Base-by-base conservation (phyloP, 2,888 invertebrate genomes). In the Cerastoderma edule region DNA sequence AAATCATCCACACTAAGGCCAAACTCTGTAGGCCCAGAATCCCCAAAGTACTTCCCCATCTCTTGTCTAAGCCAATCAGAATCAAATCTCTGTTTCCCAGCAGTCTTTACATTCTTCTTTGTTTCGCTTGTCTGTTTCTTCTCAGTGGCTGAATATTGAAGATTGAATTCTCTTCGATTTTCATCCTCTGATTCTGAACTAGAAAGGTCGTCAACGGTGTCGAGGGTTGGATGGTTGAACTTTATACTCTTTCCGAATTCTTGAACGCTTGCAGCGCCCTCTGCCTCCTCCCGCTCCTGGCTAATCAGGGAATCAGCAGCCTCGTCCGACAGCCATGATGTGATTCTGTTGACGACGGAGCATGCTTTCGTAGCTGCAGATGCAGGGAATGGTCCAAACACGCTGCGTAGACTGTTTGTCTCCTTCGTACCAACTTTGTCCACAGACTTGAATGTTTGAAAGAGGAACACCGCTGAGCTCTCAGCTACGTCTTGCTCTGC, bases 311-410 rank as follows among this genome's bases (percentile, higher is more conserved):
- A 80, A 63, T 72, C 65, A 13, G 84, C 30, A 8, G 82, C 84
- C 44, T 88, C 85, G 35, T 90, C 90, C 24, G 91, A 88, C 33
- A 92, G 70, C 87, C 88, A 88, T 56, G 82, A 70, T 46, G 83
- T 83, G 39, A 91, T 86, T 32, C 78, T 83, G 64, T 83, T 83
- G 28, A 90, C 89, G 33, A 87, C 70, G 39, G 82, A 65, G 75
- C 90, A 91, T 1, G 89, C 89, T 74, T 89, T 89, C 5, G 89
- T 88, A 22, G 91, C 91, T 27, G 87, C 89, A 6, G 86, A 80
- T 13, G 91, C 90, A 24, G 91, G 90, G 70, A 91, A 91, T 10
- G 90, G 91, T 39, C 92, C 92, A 85, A 92, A 92, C 6, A 89
- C 87, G 53, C 84, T 85, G 5, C 88, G 85, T 27, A 92, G 75